phyloP scores from a whole-genome alignment of 2,797 vertebrate species.

The Phylloscopus collybita region DNA sequence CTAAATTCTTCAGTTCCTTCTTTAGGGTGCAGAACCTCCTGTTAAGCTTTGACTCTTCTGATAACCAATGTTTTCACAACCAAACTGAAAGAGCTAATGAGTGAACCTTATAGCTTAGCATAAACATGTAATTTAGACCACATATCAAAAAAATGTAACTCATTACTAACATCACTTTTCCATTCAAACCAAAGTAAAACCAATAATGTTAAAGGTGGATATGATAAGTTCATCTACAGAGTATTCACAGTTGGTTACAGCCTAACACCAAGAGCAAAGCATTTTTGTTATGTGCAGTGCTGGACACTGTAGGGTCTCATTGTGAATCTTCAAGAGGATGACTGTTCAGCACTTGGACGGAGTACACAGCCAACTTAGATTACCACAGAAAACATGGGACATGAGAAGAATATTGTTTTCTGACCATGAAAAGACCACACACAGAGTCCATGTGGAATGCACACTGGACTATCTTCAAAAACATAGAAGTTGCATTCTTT shows the following conservation, averaged over 20 bases:
- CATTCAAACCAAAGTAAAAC: neutral
- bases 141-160: neutral
- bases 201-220: neutral
- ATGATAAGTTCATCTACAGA: neutral
- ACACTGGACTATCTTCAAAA: slow-evolving; percentile 80
- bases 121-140: neutral
- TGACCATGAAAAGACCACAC: slow-evolving; percentile 78
- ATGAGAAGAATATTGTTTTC: slow-evolving; percentile 73
- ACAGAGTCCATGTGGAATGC: slow-evolving; percentile 68
- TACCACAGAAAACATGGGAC: slow-evolving; percentile 70
- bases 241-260: neutral
- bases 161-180: neutral
- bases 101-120: neutral
- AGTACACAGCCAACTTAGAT: slow-evolving; percentile 34
- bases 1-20: neutral
- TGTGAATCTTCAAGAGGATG: slow-evolving; percentile 15
- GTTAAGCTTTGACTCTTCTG: neutral
- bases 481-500: slow-evolving; percentile 66
- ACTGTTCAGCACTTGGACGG: slow-evolving; percentile 22
- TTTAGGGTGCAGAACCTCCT: neutral
- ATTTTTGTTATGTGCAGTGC: neutral
- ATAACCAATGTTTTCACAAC: neutral
- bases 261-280: neutral
- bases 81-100: neutral
- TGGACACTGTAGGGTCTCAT: slow-evolving; percentile 10